Evolutionary conservation across 2,113 vertebrate species (phyloP).

Genomic region (Capreolus pygargus): DNA sequence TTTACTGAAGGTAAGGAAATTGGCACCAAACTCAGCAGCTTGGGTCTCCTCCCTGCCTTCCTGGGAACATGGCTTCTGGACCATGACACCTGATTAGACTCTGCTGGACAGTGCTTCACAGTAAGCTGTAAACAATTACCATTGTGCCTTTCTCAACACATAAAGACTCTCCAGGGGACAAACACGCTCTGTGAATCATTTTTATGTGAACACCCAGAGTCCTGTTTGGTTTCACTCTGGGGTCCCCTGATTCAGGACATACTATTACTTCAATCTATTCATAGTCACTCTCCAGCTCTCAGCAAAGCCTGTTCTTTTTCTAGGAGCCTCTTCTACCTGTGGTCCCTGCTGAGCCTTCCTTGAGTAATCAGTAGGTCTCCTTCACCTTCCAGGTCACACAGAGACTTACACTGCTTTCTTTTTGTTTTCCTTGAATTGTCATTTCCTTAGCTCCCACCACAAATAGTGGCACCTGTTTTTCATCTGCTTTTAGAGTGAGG

Average conservation of each 20-base stretch:
- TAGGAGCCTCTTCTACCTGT: neutral
- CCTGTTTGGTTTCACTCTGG: neutral
- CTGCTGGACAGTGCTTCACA: neutral
- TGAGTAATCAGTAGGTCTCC: neutral
- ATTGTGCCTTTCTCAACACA: neutral
- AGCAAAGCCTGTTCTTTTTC: neutral
- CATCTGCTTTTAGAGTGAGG: neutral
- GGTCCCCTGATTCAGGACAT: neutral
- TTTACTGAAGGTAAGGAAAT: neutral
- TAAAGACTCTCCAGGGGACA: neutral
- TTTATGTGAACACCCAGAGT: neutral
- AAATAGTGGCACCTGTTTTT: neutral
- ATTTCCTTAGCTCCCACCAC: neutral
- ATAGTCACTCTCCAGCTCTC: neutral
- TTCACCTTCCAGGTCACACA: neutral
- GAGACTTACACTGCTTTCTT: neutral
- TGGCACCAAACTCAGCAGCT: neutral
- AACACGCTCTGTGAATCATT: neutral
- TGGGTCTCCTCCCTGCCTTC: neutral
- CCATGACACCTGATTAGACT: neutral
- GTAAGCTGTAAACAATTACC: neutral
- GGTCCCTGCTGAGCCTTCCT: neutral
- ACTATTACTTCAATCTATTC: neutral
- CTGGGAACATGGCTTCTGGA: neutral
- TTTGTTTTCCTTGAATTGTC: slow-evolving; percentile 5